These are phyloP conservation scores for Myxocyprinus asiaticus DNA, from an alignment of 2,113 vertebrate genomes.

Conservation along the genomic window DNA sequence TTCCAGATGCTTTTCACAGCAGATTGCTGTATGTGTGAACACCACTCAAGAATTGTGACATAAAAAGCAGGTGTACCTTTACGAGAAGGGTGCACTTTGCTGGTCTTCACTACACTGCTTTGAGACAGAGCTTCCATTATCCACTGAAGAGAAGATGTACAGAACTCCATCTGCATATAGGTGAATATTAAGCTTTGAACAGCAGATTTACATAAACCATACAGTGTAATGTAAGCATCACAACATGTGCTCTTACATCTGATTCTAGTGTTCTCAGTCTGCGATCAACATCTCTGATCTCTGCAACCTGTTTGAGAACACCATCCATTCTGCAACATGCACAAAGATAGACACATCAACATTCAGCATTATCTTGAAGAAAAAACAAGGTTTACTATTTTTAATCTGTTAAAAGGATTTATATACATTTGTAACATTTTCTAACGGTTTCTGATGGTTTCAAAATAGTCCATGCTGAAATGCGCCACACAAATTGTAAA, in stretches of 20 bases:
- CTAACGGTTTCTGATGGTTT: too few species aligned
- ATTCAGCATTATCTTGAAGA: neutral
- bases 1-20: too few species aligned
- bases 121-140: slow-evolving; percentile 80
- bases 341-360: neutral
- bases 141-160: slow-evolving; percentile 79
- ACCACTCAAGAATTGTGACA: neutral
- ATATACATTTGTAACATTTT: too few species aligned
- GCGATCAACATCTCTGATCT: slow-evolving; percentile 52
- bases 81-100: slow-evolving; percentile 67
- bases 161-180: slow-evolving; percentile 80
- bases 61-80: slow-evolving; percentile 62
- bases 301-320: slow-evolving; percentile 47
- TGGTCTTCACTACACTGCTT: slow-evolving; percentile 66
- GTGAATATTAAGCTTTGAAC: neutral
- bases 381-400: neutral
- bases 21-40: too few species aligned
- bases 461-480: too few species aligned
- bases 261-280: slow-evolving; percentile 45
- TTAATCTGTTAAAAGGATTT: too few species aligned
- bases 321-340: slow-evolving; percentile 38
- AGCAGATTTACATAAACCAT: neutral
- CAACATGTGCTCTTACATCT: slow-evolving; percentile 28
- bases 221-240: neutral
- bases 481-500: too few species aligned